Base-by-base conservation (phyloP, 2,797 vertebrate species). In the Alectoris magna region DNA sequence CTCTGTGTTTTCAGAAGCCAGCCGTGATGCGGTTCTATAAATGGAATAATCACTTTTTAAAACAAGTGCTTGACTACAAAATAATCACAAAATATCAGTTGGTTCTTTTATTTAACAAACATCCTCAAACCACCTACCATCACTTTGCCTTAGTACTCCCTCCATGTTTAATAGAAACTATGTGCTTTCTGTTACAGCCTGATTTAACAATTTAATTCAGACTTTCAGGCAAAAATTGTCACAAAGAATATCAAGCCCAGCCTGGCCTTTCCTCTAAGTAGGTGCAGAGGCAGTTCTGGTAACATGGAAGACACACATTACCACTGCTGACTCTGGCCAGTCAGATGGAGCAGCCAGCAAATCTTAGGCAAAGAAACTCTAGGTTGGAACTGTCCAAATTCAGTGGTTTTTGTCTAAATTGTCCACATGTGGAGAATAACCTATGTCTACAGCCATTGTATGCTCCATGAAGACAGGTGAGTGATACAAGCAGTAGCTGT, bases 81-180 rank as follows among this genome's bases (percentile, higher is more conserved):
- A 11, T 62, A 78, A n/a, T 23, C 34, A 66, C 31, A 43, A 63
- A 5, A 51, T 21, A 27, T 83, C 36, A 41, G 63, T 53, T 11
- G 46, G 4, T 3, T 38, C 60, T 85, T 58, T 62, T 34, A 34
- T 72, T 72, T 56, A 71, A 21, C 27, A 75, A 66, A 55, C 18
- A 84, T 23, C 15, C 70, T 36, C 39, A 38, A 43, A 58, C 10
- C 19, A 70, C 26, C 48, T 60, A 2, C 29, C 31, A 48, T 5
- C 38, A 48, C 5, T 39, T 63, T 11, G 53, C 7, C 7, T 34
- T 0, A 0, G 7, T 26, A 18, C 1, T 1, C 31, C 62, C 36
- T 44, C 60, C 39, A 11, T 3, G 34, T 39, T 4, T 48, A 55
- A 9, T 0, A 51, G 11, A 67, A 3, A 5, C 19, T 69, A 38